Conservation (phyloP, 2,888 invertebrate genomes). For the Pheosia tremula region DNA sequence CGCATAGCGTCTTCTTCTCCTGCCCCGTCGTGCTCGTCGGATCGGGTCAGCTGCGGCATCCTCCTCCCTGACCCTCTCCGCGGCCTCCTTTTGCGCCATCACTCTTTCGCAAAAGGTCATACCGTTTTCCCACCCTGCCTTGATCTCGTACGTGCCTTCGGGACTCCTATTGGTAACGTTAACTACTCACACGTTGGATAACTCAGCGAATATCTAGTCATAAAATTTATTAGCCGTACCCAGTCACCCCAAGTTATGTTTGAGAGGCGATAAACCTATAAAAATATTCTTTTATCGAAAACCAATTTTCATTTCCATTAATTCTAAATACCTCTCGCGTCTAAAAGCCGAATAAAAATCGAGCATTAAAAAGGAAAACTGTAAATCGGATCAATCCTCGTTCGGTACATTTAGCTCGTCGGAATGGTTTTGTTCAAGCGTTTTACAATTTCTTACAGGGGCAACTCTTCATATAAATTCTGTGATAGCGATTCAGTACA, state of each 20-base stretch:
- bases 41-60: too few species aligned
- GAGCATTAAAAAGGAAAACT: neutral
- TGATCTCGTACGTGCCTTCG: too few species aligned
- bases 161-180: too few species aligned
- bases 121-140: too few species aligned
- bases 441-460: neutral
- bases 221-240: too few species aligned
- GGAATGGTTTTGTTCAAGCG: slow-evolving; percentile 1
- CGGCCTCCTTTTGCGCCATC: too few species aligned
- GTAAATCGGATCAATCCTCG: slow-evolving; percentile 2
- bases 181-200: too few species aligned
- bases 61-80: too few species aligned
- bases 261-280: neutral
- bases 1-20: too few species aligned
- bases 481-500: neutral
- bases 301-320: slow-evolving; percentile 1
- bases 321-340: slow-evolving; percentile 11
- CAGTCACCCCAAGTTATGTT: neutral
- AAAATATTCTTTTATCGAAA: neutral
- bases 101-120: too few species aligned
- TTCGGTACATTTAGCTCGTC: slow-evolving; percentile 3
- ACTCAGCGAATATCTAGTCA: too few species aligned
- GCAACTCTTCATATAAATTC: neutral
- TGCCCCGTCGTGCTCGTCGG: too few species aligned
- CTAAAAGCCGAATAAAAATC: slow-evolving; percentile 2